Conservation (phyloP, 1,140 invertebrate genomes). For the Drosophila punjabiensis region DNA sequence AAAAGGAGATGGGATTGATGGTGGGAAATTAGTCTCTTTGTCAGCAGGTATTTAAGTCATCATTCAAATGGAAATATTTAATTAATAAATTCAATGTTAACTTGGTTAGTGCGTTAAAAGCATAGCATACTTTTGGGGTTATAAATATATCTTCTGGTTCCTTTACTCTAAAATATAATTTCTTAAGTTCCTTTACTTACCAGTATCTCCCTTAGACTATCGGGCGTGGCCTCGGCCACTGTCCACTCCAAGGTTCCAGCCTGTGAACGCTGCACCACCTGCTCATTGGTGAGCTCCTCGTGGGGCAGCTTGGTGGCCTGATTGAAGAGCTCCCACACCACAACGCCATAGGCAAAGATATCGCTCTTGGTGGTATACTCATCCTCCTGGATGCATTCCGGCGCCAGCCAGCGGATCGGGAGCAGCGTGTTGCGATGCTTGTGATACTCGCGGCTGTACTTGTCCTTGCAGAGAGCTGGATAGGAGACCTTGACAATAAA, state of each 20-base stretch:
- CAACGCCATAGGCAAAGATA: conserved; percentile 95
- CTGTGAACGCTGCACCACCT: conserved; percentile 90
- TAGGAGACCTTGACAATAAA: conserved; percentile 94
- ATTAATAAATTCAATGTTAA: not conserved
- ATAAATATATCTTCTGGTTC: no score
- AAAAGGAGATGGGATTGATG: not conserved
- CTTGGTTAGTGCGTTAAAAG: not conserved
- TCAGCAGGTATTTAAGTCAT: not conserved
- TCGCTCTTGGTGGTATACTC: conserved; percentile 97
- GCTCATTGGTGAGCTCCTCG: conserved; percentile 91
- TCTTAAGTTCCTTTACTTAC: conserved; percentile 83
- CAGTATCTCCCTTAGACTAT: conserved; percentile 88
- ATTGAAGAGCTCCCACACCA: conserved; percentile 93
- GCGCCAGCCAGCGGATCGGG: conserved; percentile 94
- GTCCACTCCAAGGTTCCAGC: conserved; percentile 89
- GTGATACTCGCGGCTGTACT: conserved; percentile 94
- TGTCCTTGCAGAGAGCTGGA: conserved; percentile 92
- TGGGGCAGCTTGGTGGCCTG: conserved; percentile 95
- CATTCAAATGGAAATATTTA: not conserved
- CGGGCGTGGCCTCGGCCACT: conserved; percentile 88
- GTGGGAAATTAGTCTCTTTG: not conserved
- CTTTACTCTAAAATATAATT: not conserved
- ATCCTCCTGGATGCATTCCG: conserved; percentile 95
- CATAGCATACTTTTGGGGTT: not conserved
- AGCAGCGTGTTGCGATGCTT: conserved; percentile 92